phyloP scores from a whole-genome alignment of 1,140 invertebrate species.

The Drosophila hydei region DNA sequence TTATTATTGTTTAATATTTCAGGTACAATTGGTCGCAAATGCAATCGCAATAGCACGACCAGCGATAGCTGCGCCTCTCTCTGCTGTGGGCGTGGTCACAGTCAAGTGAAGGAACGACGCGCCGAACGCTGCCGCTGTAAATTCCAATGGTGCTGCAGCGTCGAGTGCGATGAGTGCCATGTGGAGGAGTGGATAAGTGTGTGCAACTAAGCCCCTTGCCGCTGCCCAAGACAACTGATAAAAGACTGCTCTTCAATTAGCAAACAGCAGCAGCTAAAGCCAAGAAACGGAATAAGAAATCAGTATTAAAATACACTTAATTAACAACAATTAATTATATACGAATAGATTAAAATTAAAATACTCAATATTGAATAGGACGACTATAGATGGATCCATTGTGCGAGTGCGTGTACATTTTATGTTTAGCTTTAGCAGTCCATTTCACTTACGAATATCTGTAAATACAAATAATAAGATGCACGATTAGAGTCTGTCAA shows the following conservation, averaged over 20 bases:
- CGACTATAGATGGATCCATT: constrained; percentile 17
- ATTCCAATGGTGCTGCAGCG: constrained; percentile 96
- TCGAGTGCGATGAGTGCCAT: constrained; percentile 92
- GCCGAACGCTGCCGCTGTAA: constrained; percentile 93
- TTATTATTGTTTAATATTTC: constrained; percentile 44
- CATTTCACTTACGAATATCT: constrained; percentile 54
- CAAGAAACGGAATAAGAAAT: constrained; percentile 8
- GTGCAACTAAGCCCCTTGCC: constrained; percentile 91
- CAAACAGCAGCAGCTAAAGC: constrained; percentile 32
- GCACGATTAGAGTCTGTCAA: constrained; percentile 69
- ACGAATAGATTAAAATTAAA: constrained; percentile 24
- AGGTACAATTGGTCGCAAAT: constrained; percentile 91
- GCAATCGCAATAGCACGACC: constrained; percentile 89
- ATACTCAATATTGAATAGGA: constrained; percentile 37
- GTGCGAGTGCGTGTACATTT: constrained; percentile 30
- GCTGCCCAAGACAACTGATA: constrained; percentile 20
- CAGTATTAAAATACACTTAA: constrained; percentile 55
- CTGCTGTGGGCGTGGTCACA: constrained; percentile 96
- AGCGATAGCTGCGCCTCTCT: constrained; percentile 92
- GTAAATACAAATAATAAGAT: constrained; percentile 78
- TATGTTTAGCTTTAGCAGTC: constrained; percentile 62
- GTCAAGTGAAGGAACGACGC: constrained; percentile 90
- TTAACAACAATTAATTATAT: constrained; percentile 4
- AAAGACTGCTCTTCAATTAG: constrained; percentile 54
- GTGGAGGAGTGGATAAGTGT: constrained; percentile 93